These are phyloP conservation scores for Elysia chlorotica DNA, from an alignment of 1,140 invertebrate genomes.

Conservation along the genomic window DNA sequence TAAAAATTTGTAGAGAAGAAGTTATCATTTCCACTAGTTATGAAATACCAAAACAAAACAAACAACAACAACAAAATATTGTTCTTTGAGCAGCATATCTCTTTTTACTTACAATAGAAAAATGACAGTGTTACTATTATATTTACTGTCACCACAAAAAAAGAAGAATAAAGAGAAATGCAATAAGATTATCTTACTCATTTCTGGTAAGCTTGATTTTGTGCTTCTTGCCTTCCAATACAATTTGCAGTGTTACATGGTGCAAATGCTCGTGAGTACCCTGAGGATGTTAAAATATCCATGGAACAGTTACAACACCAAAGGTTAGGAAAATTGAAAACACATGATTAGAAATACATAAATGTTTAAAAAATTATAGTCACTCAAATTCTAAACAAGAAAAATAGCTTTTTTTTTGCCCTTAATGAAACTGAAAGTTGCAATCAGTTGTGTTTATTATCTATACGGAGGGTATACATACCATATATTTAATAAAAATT, in stretches of 20 bases:
- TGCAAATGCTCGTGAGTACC: constrained; percentile 47
- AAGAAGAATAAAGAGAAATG: background rate
- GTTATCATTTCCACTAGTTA: background rate
- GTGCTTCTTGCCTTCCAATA: constrained; percentile 34
- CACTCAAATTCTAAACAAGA: background rate
- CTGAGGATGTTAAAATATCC: constrained; percentile 28
- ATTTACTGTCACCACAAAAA: background rate
- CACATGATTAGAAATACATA: background rate
- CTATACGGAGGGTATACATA: too few species aligned
- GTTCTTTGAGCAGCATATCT: background rate
- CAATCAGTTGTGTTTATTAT: too few species aligned
- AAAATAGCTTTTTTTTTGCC: background rate
- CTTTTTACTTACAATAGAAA: background rate
- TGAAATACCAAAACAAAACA: background rate
- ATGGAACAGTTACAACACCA: background rate
- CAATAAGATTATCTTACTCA: constrained; percentile 31
- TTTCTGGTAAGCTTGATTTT: constrained; percentile 43
- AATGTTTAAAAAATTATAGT: background rate
- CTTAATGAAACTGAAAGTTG: background rate
- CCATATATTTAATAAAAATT: too few species aligned
- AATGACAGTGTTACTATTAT: background rate
- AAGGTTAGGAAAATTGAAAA: too few species aligned
- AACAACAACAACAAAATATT: background rate
- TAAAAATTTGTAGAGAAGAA: too few species aligned
- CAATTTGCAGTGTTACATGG: constrained; percentile 41